phyloP scores from a whole-genome alignment of 2,797 vertebrate genomes.

The Synaphobranchus kaupii region DNA sequence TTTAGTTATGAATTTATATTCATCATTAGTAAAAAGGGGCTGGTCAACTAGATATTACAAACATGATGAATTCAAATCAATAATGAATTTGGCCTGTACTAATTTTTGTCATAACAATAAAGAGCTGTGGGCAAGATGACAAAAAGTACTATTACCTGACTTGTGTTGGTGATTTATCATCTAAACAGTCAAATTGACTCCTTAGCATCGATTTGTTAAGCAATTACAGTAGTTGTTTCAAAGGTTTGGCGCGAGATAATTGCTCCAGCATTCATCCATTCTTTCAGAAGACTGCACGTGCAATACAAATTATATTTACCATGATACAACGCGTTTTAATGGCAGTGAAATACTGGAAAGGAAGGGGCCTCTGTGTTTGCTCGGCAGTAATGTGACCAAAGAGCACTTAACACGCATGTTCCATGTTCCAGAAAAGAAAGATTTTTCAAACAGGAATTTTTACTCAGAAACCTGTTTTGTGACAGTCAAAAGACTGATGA shows the following conservation, averaged over 20 bases:
- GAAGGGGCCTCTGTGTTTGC: background rate
- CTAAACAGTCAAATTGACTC: background rate
- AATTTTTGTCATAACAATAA: constrained; percentile 20
- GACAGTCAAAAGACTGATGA: too few species aligned
- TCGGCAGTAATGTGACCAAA: background rate
- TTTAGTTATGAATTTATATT: constrained; percentile 14
- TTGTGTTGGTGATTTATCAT: constrained; percentile 24
- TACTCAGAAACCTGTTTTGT: background rate
- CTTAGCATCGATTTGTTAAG: constrained; percentile 14
- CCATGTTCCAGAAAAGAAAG: too few species aligned
- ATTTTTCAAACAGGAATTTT: background rate
- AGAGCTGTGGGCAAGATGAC: constrained; percentile 6
- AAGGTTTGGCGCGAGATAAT: background rate
- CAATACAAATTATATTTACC: background rate
- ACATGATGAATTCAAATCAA: constrained; percentile 18
- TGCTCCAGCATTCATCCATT: background rate
- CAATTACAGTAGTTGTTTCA: constrained; percentile 9
- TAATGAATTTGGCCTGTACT: constrained; percentile 14
- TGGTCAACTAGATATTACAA: background rate
- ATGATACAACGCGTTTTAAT: background rate
- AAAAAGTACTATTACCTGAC: constrained; percentile 19
- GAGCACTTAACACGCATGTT: background rate
- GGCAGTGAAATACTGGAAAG: background rate
- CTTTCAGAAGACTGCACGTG: background rate
- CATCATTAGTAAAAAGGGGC: background rate